Conservation (phyloP, 37 sponge, comb jelly and placozoan genomes). For the Axinella damicornis region DNA sequence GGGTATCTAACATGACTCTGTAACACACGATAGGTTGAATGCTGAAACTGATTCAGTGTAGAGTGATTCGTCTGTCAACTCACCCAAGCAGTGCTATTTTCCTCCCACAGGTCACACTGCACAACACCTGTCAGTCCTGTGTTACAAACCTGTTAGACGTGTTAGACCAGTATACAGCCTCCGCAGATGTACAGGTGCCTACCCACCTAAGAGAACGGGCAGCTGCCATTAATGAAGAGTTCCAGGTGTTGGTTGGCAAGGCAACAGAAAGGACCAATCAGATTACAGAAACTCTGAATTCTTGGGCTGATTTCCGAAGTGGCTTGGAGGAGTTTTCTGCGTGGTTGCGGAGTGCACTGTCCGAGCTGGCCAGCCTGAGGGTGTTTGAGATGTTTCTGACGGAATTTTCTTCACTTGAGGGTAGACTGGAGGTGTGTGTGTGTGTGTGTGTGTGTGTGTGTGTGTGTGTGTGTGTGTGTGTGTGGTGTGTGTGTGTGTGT, state of each 20-base stretch:
- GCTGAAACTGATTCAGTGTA: too few species aligned
- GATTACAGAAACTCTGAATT: conserved; percentile 4
- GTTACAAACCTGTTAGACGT: conserved; percentile 3
- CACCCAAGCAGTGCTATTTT: background rate
- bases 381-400: conserved; percentile 25
- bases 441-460: too few species aligned
- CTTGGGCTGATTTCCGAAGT: conserved; percentile 24
- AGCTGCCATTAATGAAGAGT: background rate
- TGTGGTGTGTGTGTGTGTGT: too few species aligned
- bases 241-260: background rate
- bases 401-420: conserved; percentile 43
- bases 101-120: conserved; percentile 15
- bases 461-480: too few species aligned
- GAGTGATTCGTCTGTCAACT: too few species aligned
- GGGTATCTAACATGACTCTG: too few species aligned
- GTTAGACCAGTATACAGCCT: conserved; percentile 4
- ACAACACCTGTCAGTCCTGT: conserved; percentile 5
- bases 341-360: background rate
- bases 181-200: conserved; percentile 10
- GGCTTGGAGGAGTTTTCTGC: background rate
- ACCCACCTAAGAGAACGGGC: conserved; percentile 5
- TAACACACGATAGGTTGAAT: too few species aligned
- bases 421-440: conserved; percentile 24
- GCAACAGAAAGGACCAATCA: conserved; percentile 25
- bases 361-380: conserved; percentile 39